Base-by-base conservation (phyloP, 1,140 invertebrate genomes). In the Aethina tumida region DNA sequence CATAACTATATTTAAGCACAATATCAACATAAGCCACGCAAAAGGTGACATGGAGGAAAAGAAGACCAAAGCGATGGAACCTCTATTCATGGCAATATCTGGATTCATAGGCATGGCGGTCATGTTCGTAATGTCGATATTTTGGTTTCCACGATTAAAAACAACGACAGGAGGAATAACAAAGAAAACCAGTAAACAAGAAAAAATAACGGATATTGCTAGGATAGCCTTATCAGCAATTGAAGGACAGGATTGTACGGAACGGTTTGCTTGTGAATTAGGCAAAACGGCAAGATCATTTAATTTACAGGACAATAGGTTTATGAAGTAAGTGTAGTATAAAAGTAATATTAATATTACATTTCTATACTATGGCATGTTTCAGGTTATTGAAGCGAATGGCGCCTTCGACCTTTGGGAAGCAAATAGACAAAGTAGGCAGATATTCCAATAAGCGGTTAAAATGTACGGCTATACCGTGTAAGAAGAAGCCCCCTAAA, bases 101-200 rank as follows among this genome's bases (percentile, higher is more conserved):
- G 62, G 66, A 4, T 68, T 68, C 38, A 55, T 68, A 19, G 63
- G 64, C 4, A 61, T 67, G 52, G 62, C 66, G 0, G 53, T 66
- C 8, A 62, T 67, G 53, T 62, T 66, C 37, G 53, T 63, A 3
- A 34, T 65, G 20, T 58, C 63, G 2, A 55, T 63, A 10, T 41
- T 67, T 3, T 53, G 66, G n/a, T 37, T 68, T 5, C 66, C 66
- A 1, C 65, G 64, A 45, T 58, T 66, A 36, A 50, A 49, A 26
- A 32, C 25, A 27, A 45, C 25, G 45, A 53, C 45, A 36, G 43
- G 15, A 13, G 44, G 36, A 43, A 40, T 36, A 32, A 38, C 16
- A 12, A 41, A 37, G 8, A 25, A 18, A n/a, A 24, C 37, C 14
- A 55, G 50, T 13, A 44, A 39, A 31, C 45, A 50, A 28, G 48